These are phyloP conservation scores for Pantelozetes paolii DNA, from an alignment of 2,888 invertebrate species.

Conservation along the genomic window DNA sequence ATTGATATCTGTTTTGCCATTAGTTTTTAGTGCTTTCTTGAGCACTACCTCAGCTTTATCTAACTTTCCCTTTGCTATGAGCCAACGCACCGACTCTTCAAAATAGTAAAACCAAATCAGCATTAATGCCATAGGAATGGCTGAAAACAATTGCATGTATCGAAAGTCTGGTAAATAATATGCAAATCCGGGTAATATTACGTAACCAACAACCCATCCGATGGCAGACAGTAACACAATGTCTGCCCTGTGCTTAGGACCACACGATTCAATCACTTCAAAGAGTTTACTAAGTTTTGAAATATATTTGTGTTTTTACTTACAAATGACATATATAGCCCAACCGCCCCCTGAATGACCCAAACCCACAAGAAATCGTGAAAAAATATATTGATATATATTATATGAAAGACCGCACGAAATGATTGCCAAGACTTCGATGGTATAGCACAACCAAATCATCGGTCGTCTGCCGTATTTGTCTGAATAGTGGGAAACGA, in stretches of 20 bases:
- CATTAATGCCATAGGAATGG: neutral
- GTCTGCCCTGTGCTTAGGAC: constrained; percentile 31
- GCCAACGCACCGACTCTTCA: constrained; percentile 38
- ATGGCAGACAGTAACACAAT: neutral
- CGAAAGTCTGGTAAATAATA: constrained; percentile 23
- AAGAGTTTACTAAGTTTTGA: neutral
- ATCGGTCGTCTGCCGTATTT: constrained; percentile 31
- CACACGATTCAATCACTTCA: constrained; percentile 2
- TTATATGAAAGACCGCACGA: neutral
- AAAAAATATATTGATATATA: constrained; percentile 1
- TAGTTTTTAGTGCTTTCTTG: constrained; percentile 17
- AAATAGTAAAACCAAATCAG: constrained; percentile 32
- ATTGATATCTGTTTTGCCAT: constrained; percentile 3
- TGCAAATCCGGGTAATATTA: constrained; percentile 19
- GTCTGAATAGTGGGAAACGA: neutral
- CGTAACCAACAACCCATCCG: constrained; percentile 40
- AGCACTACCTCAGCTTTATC: constrained; percentile 14
- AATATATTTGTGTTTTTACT: too few relatives aligned
- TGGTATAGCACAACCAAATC: neutral
- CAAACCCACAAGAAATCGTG: constrained; percentile 19
- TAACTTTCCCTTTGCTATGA: constrained; percentile 33
- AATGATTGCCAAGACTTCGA: constrained; percentile 6
- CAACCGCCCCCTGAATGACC: constrained; percentile 2
- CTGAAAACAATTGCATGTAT: neutral
- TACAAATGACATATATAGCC: neutral